phyloP scores from a whole-genome alignment of 2,113 vertebrate species.

The Hypomesus transpacificus region DNA sequence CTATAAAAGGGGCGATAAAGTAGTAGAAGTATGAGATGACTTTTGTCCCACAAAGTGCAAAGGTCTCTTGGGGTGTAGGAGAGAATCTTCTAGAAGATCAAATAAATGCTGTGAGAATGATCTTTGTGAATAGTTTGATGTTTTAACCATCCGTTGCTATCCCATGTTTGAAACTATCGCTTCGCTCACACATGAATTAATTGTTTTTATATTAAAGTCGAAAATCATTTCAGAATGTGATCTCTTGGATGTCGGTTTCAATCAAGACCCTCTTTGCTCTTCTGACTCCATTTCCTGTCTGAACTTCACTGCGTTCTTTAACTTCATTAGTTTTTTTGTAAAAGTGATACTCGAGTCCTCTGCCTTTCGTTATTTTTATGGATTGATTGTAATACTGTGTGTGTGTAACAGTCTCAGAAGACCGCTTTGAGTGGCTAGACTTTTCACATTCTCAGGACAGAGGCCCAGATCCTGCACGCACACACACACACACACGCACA shows the following conservation, averaged over 20 bases:
- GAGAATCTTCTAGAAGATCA: not conserved
- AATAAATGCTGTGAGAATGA: not conserved
- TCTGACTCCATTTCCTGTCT: not conserved
- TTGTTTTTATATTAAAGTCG: constrained; percentile 6
- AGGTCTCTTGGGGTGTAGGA: not conserved
- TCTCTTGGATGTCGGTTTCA: not conserved
- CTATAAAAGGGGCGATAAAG: too few relatives aligned
- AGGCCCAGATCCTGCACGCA: not conserved
- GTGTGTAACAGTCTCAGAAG: not conserved
- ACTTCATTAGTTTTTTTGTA: not conserved
- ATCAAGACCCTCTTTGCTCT: not conserved
- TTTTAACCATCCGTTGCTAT: not conserved
- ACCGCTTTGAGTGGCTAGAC: too few relatives aligned
- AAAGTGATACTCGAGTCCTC: not conserved
- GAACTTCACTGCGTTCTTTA: not conserved
- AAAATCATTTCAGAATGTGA: not conserved
- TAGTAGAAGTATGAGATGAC: not conserved
- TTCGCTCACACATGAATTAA: not conserved
- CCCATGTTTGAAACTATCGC: not conserved
- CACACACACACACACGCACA: not conserved
- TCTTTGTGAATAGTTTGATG: not conserved
- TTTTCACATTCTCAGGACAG: too few relatives aligned
- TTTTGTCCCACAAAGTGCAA: not conserved
- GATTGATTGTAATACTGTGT: not conserved
- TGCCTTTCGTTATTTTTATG: not conserved